Base-by-base conservation (phyloP, 2,113 vertebrate species). In the Marcusenius ussheri region DNA sequence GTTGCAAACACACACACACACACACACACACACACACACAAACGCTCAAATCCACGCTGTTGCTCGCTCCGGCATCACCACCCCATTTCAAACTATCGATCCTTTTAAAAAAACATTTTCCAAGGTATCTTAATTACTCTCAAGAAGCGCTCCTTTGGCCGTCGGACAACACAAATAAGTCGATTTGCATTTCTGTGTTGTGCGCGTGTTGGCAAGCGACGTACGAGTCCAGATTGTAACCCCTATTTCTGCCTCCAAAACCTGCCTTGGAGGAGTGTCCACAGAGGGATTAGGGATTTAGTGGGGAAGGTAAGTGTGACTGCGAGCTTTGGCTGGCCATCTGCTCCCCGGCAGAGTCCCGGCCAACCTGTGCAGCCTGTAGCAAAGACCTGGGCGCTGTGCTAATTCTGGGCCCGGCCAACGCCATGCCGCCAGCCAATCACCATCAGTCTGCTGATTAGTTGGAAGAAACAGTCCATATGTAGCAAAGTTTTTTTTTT, bases 231-330 rank as follows among this genome's bases (percentile, higher is more conserved):
- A 99, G 98, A 99, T 99, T 99, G 98, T 98, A 99, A 98, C 97
- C 97, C 98, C 97, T 97, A 94, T 99, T 98, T 97, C 97, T 98
- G 97, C 97, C 97, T 98, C 97, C 97, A 98, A 98, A 99, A 98
- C 97, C 98, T 98, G 98, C 97, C 98, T 99, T 99, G 98, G 98
- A 98, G 98, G 97, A 97, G 97, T 97, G 97, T 98, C 97, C 98
- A 97, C 97, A 95, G 97, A 98, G 98, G 98, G 98, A 99, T 99
- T 99, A 98, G 98, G 98, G 98, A 98, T 99, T 99, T 99, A 99
- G 97, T 97, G 97, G 97, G 97, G 97, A 99, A 99, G 98, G 98
- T 99, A 99, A 99, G 98, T 99, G 98, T 99, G 98, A 99, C 98
- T 99, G 98, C 97, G 98, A 99, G 98, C 98, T 97, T 98, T 99